These are phyloP conservation scores for Pelecanoides urinatrix DNA, from an alignment of 2,113 vertebrate genomes.

Conservation along the genomic window DNA sequence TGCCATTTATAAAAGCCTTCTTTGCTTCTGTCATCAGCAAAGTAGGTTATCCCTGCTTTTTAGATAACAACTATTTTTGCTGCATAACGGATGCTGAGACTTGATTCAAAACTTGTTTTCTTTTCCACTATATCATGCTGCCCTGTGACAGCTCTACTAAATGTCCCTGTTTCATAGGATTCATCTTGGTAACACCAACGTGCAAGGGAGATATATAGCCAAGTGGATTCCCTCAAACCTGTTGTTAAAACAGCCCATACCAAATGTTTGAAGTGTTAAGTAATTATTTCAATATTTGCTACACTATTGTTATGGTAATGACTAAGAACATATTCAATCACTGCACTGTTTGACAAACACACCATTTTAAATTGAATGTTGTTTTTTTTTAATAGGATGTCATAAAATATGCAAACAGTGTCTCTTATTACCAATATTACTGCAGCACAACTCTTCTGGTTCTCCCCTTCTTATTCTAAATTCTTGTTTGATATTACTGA, in stretches of 20 bases:
- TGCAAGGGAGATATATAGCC: background rate
- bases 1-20: background rate
- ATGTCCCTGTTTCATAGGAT: background rate
- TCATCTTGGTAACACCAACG: background rate
- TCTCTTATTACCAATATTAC: background rate
- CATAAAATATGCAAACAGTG: background rate
- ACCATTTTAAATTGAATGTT: background rate
- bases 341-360: slow-evolving; percentile 14
- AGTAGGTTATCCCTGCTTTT: background rate
- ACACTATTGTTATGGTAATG: background rate
- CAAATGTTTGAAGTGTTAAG: background rate
- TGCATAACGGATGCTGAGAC: background rate
- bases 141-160: background rate
- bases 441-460: background rate
- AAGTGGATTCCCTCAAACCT: background rate
- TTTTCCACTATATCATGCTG: background rate
- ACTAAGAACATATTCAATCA: background rate
- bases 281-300: slow-evolving; percentile 39
- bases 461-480: background rate
- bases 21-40: background rate
- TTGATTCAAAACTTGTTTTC: background rate
- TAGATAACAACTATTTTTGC: background rate
- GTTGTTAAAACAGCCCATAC: background rate
- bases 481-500: background rate
- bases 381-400: background rate